Conservation (phyloP, 2,113 vertebrate genomes). For the Thryonomys swinderianus region DNA sequence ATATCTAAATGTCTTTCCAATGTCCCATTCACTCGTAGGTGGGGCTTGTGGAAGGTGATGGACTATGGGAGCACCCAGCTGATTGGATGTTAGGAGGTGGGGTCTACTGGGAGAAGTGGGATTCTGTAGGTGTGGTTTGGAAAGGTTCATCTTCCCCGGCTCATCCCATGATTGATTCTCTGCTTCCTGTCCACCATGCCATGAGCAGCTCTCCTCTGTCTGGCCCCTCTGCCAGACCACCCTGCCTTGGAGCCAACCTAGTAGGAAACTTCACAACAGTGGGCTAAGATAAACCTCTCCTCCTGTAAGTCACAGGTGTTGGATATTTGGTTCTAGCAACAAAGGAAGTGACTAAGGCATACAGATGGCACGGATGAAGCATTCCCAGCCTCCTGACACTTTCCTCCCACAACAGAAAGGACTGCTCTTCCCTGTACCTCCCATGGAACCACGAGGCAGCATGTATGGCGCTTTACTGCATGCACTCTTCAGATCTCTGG, state of each 20-base stretch:
- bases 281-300: background rate
- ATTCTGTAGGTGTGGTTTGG: background rate
- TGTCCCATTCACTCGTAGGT: background rate
- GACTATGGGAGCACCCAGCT: background rate
- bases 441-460: background rate
- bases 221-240: background rate
- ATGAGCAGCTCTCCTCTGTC: background rate
- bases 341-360: background rate
- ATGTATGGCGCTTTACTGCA: background rate
- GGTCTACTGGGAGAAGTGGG: background rate
- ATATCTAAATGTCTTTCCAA: background rate
- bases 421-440: accelerated
- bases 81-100: background rate
- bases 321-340: background rate
- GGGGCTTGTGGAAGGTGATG: background rate
- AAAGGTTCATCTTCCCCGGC: background rate
- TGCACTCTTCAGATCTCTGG: background rate
- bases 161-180: background rate
- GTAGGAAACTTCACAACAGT: background rate
- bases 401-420: background rate
- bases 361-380: background rate
- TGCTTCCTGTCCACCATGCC: background rate
- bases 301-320: background rate
- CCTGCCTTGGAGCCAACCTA: background rate
- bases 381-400: background rate